phyloP scores from a whole-genome alignment of 2,888 invertebrate genomes.

The Tholera decimalis region DNA sequence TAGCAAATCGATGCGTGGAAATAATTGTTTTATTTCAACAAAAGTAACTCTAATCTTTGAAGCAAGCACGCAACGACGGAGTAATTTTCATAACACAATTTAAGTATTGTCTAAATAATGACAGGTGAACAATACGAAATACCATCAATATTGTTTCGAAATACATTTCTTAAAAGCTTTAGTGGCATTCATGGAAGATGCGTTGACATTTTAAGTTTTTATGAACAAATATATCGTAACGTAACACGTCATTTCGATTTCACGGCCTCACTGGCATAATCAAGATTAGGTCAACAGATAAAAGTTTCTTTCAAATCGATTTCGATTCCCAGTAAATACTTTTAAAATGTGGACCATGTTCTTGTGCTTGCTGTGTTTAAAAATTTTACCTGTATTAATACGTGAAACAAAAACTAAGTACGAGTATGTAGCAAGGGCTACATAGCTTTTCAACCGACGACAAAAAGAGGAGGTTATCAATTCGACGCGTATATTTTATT shows the following conservation, averaged over 20 bases:
- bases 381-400: too few species aligned
- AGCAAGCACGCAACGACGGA: conserved; percentile 27
- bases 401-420: too few species aligned
- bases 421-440: too few species aligned
- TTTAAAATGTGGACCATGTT: conserved; percentile 14
- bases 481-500: too few species aligned
- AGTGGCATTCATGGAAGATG: conserved; percentile 21
- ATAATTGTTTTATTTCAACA: conserved; percentile 35
- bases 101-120: conserved; percentile 24
- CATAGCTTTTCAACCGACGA: too few species aligned
- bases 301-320: conserved; percentile 8
- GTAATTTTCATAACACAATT: conserved; percentile 29
- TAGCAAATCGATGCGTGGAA: conserved; percentile 35
- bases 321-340: conserved; percentile 19
- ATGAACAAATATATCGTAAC: conserved; percentile 14
- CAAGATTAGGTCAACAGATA: conserved; percentile 40
- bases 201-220: conserved; percentile 30
- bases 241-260: conserved; percentile 23
- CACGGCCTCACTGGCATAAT: conserved; percentile 7
- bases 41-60: conserved; percentile 19
- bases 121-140: conserved; percentile 10
- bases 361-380: conserved; percentile 1
- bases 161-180: conserved; percentile 23
- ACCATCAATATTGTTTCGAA: conserved; percentile 27
- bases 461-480: too few species aligned